Base-by-base conservation (phyloP, 2,113 vertebrate species). In the Vombatus ursinus region DNA sequence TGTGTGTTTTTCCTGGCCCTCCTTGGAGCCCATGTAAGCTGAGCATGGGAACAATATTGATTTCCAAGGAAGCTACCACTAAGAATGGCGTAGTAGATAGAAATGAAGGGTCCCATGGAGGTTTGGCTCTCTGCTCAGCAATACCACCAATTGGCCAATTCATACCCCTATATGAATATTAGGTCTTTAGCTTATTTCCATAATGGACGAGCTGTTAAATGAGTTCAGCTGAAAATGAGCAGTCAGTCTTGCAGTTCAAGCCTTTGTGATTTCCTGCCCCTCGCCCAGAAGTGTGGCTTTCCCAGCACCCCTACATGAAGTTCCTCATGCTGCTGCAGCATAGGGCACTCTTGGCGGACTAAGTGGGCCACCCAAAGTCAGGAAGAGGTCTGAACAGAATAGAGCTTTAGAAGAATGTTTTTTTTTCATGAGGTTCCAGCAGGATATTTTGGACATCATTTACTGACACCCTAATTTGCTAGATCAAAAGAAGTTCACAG, bases 301-400 rank as follows among this genome's bases (percentile, higher is more conserved):
- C 52, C 0, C 95, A 94, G 49, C 92, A 52, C 0, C 0, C 26
- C 52, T 0, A 0, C 28, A 68, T 94, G 94, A 90, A 61, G 90
- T 98, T 54, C 95, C 94, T 95, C 31, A 3, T 93, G n/a, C 52
- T 96, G 93, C 84, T 54, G 10, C 93, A 94, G 90, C 93, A 94
- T 52, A 96, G 93, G 90, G 68, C 93, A 92, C 96, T 93, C 11
- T 89, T 54, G 96, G 95, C 94, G 91, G 93, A 94, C 95, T 95
- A 48, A 3, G 93, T 52, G 77, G 96, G 96, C 93, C 92, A 89
- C 97, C 92, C 77, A 90, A 96, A 94, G 61, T 96, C 91, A 93
- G 48, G 89, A 54, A 96, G 48, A 97, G 94, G 96, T 51, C 96
- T 96, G 52, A 96, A 68, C 50, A 94, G 94, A 98, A 95, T 53